Percentiles rank a stretch among this genome's conserved stretches.
phyloP scores from a whole-genome alignment of 2,888 invertebrate genomes.

The Xylota segnis region DNA sequence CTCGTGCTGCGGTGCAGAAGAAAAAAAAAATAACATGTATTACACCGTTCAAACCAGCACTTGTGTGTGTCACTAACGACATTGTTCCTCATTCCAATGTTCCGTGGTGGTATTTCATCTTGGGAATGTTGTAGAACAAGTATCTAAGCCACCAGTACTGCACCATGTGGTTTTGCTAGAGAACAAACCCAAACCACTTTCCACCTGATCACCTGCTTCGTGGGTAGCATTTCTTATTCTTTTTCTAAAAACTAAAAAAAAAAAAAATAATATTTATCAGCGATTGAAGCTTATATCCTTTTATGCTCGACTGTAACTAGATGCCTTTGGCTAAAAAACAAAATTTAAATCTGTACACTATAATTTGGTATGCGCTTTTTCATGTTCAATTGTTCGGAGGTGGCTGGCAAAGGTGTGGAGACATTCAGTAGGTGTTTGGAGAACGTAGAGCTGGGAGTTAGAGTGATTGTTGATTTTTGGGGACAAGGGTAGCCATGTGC shows the following conservation, averaged over 20 bases:
- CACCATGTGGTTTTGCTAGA: slow-evolving; percentile 26
- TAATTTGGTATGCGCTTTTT: slow-evolving; percentile 23
- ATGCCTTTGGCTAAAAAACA: slow-evolving; percentile 29
- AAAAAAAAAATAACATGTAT: slow-evolving; percentile 30
- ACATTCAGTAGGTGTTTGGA: slow-evolving; percentile 41
- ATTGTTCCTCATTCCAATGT: slow-evolving; percentile 73
- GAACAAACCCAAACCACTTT: slow-evolving; percentile 62
- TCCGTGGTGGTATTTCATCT: slow-evolving; percentile 62
- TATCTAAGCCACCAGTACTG: slow-evolving; percentile 45
- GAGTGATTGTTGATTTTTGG: slow-evolving; percentile 5
- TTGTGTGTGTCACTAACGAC: slow-evolving; percentile 56
- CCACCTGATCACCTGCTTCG: slow-evolving; percentile 65
- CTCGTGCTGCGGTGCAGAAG: slow-evolving; percentile 1
- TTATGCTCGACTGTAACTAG: slow-evolving; percentile 39
- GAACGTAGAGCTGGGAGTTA: slow-evolving; percentile 9
- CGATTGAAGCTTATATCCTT: slow-evolving; percentile 58
- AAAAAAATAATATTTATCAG: slow-evolving; percentile 33
- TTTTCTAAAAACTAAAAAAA: slow-evolving; percentile 4
- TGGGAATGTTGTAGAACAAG: slow-evolving; percentile 63
- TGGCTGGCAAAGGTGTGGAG: slow-evolving; percentile 51
- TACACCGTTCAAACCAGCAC: slow-evolving; percentile 14
- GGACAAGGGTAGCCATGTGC: slow-evolving; percentile 25
- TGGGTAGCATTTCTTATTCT: slow-evolving; percentile 51
- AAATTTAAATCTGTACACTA: slow-evolving; percentile 9
- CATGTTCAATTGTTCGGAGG: slow-evolving; percentile 30